A percentile compares a stretch with the other conserved stretches of the same genome.
These are phyloP conservation scores for Lepidocyrtinus sp. DNA, from an alignment of 2,888 invertebrate genomes.

Conservation along the genomic window DNA sequence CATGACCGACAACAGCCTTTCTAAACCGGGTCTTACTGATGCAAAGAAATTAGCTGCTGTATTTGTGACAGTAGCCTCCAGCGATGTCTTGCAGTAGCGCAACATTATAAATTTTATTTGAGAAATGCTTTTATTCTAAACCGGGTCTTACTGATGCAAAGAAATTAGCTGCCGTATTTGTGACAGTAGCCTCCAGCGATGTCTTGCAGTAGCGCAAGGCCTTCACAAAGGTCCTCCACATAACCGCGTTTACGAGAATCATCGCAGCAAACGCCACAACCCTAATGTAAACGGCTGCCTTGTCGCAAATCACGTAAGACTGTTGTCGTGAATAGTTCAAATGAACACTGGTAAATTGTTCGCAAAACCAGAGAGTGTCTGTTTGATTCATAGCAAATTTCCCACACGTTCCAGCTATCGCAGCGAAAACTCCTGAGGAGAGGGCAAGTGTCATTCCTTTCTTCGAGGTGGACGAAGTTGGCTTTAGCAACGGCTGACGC, in stretches of 20 bases:
- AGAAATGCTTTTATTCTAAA: background rate
- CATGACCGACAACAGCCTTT: conserved; percentile 81
- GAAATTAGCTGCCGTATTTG: conserved; percentile 74
- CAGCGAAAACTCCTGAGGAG: conserved; percentile 72
- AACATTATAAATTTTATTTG: conserved; percentile 65
- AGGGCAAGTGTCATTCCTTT: conserved; percentile 71
- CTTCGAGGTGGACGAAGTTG: conserved; percentile 46
- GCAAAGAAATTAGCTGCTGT: conserved; percentile 74
- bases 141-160: conserved; percentile 73
- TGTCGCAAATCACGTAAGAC: conserved; percentile 60
- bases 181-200: conserved; percentile 74
- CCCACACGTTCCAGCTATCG: conserved; percentile 72
- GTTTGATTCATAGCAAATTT: conserved; percentile 72
- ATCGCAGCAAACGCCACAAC: conserved; percentile 72
- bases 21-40: conserved; percentile 71
- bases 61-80: conserved; percentile 74
- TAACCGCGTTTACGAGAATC: conserved; percentile 73
- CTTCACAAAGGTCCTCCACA: conserved; percentile 74
- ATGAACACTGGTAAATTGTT: conserved; percentile 61
- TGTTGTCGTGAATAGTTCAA: conserved; percentile 57
- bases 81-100: conserved; percentile 73
- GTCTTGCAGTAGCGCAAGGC: conserved; percentile 73
- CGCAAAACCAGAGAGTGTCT: conserved; percentile 71
- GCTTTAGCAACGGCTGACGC: background rate
- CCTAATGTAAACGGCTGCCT: conserved; percentile 71